phyloP scores from a whole-genome alignment of 2,888 invertebrate genomes.

The Hesperia comma region DNA sequence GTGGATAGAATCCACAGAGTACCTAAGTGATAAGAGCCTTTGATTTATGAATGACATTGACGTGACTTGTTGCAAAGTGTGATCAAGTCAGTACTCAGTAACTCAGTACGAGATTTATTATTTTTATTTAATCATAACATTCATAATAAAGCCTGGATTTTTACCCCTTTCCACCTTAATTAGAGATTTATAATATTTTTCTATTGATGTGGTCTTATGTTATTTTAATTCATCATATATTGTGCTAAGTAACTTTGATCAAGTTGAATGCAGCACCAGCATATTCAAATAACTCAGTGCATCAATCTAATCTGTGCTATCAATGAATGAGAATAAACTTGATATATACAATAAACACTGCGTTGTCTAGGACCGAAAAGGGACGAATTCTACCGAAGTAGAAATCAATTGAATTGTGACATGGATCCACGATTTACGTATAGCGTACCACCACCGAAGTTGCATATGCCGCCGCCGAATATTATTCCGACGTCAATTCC shows the following conservation, averaged over 20 bases:
- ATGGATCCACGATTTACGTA: slow-evolving; percentile 58
- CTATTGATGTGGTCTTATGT: no score
- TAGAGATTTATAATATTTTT: no score
- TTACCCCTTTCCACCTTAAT: no score
- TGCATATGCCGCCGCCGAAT: slow-evolving; percentile 48
- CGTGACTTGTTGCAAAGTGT: no score
- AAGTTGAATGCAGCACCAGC: not conserved
- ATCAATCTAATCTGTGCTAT: slow-evolving; percentile 1
- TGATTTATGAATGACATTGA: no score
- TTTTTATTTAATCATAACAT: no score
- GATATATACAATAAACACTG: not conserved
- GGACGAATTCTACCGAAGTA: slow-evolving; percentile 1
- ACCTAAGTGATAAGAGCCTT: no score
- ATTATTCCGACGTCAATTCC: slow-evolving; percentile 37
- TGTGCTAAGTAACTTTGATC: not conserved
- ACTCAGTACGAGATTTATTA: no score
- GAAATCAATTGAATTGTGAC: slow-evolving; percentile 3
- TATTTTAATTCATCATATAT: no score
- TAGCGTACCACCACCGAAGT: slow-evolving; percentile 63
- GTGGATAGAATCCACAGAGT: no score
- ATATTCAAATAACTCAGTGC: not conserved
- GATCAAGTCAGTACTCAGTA: no score
- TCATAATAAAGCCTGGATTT: no score
- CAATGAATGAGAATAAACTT: not conserved
- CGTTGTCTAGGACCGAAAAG: not conserved